Conservation (phyloP, 2,888 invertebrate genomes). For the Coecobrya sp. region DNA sequence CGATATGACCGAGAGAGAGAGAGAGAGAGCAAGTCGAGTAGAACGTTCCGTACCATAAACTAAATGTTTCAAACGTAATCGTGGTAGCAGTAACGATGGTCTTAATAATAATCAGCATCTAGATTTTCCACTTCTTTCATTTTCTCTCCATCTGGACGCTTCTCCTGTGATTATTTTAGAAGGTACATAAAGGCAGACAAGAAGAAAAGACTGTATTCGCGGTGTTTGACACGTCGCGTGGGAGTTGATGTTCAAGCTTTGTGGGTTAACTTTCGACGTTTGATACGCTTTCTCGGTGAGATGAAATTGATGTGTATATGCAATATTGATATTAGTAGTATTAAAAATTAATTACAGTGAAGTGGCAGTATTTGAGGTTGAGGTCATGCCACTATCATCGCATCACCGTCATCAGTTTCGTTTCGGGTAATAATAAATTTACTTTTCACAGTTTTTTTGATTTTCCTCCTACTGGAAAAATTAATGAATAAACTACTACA, state of each 20-base stretch:
- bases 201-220: not conserved
- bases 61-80: slow-evolving; percentile 20
- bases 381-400: not conserved
- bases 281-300: not conserved
- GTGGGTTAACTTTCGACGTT: slow-evolving; percentile 12
- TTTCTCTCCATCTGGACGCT: not conserved
- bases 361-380: slow-evolving; percentile 34
- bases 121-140: not conserved
- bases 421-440: not conserved
- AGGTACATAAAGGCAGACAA: not conserved
- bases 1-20: not conserved
- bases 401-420: not conserved
- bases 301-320: not conserved
- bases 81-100: not conserved
- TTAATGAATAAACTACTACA: too few species aligned
- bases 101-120: not conserved
- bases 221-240: slow-evolving; percentile 5
- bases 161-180: slow-evolving; percentile 2
- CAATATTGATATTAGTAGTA: too few species aligned
- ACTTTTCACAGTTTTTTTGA: not conserved
- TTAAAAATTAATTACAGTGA: slow-evolving; percentile 9
- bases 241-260: slow-evolving; percentile 11
- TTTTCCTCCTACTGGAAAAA: too few species aligned
- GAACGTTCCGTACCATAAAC: not conserved
- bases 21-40: not conserved